Evolutionary conservation across 2,888 invertebrate genomes (phyloP).

Genomic region (Ophion obscuratus): DNA sequence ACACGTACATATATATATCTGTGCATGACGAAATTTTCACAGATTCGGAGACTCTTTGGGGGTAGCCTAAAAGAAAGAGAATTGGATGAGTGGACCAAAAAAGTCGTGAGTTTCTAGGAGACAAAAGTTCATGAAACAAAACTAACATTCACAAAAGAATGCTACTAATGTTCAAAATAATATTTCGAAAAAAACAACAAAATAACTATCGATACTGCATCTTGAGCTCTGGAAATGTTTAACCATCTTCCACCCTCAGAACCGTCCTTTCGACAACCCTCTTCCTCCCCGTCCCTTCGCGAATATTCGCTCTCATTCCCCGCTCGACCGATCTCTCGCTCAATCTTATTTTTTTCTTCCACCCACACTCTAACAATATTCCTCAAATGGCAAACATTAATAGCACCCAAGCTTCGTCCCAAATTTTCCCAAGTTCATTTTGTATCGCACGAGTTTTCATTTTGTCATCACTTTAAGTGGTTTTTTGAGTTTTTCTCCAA

Average conservation of each 20-base stretch:
- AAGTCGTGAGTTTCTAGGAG: slow-evolving; percentile 87
- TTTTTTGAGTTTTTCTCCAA: background rate
- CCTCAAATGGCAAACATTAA: slow-evolving; percentile 21
- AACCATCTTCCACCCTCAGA: too few relatives aligned
- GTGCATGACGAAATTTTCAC: slow-evolving; percentile 79
- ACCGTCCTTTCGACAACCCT: background rate
- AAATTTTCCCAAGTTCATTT: background rate
- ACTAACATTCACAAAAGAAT: slow-evolving; percentile 41
- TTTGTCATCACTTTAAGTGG: background rate
- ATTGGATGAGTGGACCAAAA: slow-evolving; percentile 88
- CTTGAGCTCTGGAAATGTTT: slow-evolving; percentile 7
- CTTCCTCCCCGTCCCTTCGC: too few relatives aligned
- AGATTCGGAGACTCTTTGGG: slow-evolving; percentile 91
- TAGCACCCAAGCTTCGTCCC: background rate
- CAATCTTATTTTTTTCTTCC: too few relatives aligned
- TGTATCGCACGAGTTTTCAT: background rate
- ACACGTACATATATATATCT: slow-evolving; percentile 69
- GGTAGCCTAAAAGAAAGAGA: slow-evolving; percentile 88
- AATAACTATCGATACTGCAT: slow-evolving; percentile 15
- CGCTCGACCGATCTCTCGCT: background rate
- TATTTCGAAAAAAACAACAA: background rate
- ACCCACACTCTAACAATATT: slow-evolving; percentile 4
- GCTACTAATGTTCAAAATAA: slow-evolving; percentile 12
- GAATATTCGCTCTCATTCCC: too few relatives aligned
- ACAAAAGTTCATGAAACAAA: slow-evolving; percentile 34